Evolutionary conservation across 2,797 vertebrate genomes (phyloP), one percentile per base, ranked within the genome.

Genomic region (Cyclura pinguis): DNA sequence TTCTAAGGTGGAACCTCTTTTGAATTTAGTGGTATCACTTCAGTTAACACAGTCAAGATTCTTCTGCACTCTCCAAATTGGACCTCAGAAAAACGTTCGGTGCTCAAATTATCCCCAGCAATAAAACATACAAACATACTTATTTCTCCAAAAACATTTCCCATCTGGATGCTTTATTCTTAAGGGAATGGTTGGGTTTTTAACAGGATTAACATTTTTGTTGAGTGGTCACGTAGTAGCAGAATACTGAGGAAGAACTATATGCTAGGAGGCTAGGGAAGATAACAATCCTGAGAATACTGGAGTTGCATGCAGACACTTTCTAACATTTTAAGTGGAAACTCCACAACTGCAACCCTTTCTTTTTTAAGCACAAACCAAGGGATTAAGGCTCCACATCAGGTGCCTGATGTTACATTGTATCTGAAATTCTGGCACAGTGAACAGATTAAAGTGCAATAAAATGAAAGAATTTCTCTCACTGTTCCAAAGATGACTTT

Each of bases 361-460:
- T 52, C 24, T n/a, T 77, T 86, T 77, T 50, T 62, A 83, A 81
- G 69, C 16, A 59, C 35, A 86, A 86, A 14, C 22, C 12, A 20
- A 20, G 50, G 29, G 59, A 57, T 87, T 55, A 83, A 76, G 42
- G 84, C 64, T 24, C 24, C 2, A 69, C 22, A 69, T 55, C 12
- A 42, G 8, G 32, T 55, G 80, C 76, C 24, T 86, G 22, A 76
- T 87, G n/a, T 57, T 52, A 78, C 24, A 80, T 80, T 89, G n/a
- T 27, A 69, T 8, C 22, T 83, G 80, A 90, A 87, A 84, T 87
- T 77, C 57, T 87, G 27, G 57, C 12, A 27, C 16, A 76, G 50
- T 83, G 35, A 62, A 50, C 47, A 55, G n/a, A 22, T 47, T 82
- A 52, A 76, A 38, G 73, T 38, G n/a, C 32, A 87, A 47, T 38